Evolutionary conservation across 2,113 vertebrate species (phyloP).

Genomic region (Pseudorasbora parva): DNA sequence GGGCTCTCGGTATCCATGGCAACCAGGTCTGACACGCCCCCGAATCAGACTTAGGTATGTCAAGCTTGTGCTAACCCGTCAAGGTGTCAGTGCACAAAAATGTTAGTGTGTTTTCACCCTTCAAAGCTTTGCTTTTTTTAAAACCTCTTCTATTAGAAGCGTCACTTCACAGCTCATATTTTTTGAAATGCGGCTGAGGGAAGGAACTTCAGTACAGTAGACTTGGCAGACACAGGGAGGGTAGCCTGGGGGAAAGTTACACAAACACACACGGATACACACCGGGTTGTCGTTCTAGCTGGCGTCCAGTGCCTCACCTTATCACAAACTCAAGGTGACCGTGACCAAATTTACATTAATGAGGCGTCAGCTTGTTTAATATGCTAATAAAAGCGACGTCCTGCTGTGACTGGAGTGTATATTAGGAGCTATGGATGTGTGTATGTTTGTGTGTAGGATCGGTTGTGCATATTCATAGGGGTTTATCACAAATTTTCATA

Average conservation of each 20-base stretch:
- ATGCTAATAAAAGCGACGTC: constrained; percentile 62
- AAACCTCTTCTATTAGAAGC: constrained; percentile 39
- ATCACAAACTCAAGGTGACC: constrained; percentile 49
- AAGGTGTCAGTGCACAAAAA: constrained; percentile 34
- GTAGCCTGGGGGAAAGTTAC: constrained; percentile 38
- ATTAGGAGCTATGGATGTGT: neutral
- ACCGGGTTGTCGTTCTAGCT: constrained; percentile 27
- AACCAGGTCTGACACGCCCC: constrained; percentile 42
- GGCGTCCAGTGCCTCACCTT: constrained; percentile 3
- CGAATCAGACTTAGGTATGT: constrained; percentile 41
- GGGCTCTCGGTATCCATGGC: constrained; percentile 36
- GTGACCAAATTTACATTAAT: constrained; percentile 51
- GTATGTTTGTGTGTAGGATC: constrained; percentile 6
- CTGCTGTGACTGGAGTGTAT: constrained; percentile 45
- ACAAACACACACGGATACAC: constrained; percentile 35
- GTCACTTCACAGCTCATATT: constrained; percentile 29
- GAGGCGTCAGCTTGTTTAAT: constrained; percentile 65
- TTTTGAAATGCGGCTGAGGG: neutral
- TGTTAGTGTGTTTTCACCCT: constrained; percentile 10
- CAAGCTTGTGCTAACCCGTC: constrained; percentile 39
- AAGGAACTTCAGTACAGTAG: constrained; percentile 36
- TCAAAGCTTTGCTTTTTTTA: constrained; percentile 47
- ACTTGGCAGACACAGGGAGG: constrained; percentile 10
- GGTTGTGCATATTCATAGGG: neutral
- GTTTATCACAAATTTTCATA: neutral